A percentile compares a stretch with the other conserved stretches of the same genome.
Conservation (phyloP, 2,888 invertebrate species). For the Gymnocheta viridis region DNA sequence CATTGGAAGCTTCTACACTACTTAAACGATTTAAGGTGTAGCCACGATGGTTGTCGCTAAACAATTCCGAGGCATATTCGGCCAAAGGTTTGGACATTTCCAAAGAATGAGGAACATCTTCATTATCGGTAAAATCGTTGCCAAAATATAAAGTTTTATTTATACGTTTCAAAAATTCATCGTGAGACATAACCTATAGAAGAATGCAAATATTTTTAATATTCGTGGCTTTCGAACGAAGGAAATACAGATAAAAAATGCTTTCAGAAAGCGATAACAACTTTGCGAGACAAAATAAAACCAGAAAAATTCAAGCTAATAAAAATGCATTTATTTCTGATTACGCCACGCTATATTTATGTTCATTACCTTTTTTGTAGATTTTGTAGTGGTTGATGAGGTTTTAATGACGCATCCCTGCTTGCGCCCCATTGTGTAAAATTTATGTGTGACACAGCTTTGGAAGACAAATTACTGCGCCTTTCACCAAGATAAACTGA, state of each 20-base stretch:
- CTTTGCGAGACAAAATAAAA: not conserved
- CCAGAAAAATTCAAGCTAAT: not conserved
- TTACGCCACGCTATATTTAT: conserved; percentile 11
- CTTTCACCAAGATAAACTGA: not conserved
- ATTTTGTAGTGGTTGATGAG: conserved; percentile 40
- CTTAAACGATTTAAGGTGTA: conserved; percentile 90
- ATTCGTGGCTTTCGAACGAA: not conserved
- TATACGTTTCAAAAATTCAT: conserved; percentile 90
- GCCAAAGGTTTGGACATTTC: conserved; percentile 84
- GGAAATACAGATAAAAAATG: not conserved
- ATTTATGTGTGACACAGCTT: not conserved
- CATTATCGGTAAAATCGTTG: conserved; percentile 86
- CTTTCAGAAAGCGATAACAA: conserved; percentile 2
- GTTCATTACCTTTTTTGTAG: conserved; percentile 54
- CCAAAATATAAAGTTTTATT: conserved; percentile 95
- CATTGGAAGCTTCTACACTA: conserved; percentile 88
- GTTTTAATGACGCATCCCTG: conserved; percentile 68
- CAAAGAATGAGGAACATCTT: conserved; percentile 85
- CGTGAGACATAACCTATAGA: conserved; percentile 83
- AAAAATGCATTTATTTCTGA: not conserved
- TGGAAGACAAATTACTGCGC: not conserved
- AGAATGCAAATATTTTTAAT: not conserved
- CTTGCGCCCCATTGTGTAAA: conserved; percentile 56
- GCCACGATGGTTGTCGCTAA: conserved; percentile 90
- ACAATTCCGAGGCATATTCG: conserved; percentile 93